A percentile compares a stretch with the other conserved stretches of the same genome.
Conservation (phyloP, 1,140 invertebrate genomes). For the Lepidurus packardi region DNA sequence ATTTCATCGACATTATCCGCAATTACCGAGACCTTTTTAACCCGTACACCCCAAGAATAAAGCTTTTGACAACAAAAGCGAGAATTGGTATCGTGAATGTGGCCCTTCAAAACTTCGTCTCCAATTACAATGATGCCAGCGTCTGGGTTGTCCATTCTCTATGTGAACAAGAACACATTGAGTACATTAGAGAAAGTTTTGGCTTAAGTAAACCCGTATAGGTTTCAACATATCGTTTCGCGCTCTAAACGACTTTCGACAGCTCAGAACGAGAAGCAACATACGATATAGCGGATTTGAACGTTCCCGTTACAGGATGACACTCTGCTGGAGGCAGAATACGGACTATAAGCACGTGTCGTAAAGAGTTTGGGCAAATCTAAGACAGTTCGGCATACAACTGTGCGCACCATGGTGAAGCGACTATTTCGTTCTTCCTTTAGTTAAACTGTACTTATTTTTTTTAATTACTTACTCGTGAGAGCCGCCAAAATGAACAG, state of each 20-base stretch:
- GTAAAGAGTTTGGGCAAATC: no score
- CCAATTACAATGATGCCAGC: constrained; percentile 60
- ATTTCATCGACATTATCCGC: constrained; percentile 65
- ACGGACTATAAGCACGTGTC: no score
- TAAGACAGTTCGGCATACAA: no score
- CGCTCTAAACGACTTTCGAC: no score
- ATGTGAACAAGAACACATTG: neutral
- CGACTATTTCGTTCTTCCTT: no score
- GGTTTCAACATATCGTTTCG: no score
- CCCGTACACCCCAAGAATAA: constrained; percentile 58
- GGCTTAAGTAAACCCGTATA: neutral
- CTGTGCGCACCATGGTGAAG: no score
- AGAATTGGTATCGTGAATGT: constrained; percentile 68
- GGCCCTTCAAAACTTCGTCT: constrained; percentile 78
- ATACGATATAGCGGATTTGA: neutral
- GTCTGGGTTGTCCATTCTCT: neutral
- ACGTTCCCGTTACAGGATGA: neutral
- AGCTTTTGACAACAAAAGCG: constrained; percentile 60
- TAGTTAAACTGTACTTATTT: no score
- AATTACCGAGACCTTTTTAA: constrained; percentile 64
- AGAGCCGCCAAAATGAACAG: no score
- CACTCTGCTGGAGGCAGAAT: no score
- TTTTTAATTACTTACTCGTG: no score
- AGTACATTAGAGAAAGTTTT: neutral
- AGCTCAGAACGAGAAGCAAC: neutral